Conservation (phyloP, 2,888 invertebrate genomes). For the Minunthozetes semirufus region DNA sequence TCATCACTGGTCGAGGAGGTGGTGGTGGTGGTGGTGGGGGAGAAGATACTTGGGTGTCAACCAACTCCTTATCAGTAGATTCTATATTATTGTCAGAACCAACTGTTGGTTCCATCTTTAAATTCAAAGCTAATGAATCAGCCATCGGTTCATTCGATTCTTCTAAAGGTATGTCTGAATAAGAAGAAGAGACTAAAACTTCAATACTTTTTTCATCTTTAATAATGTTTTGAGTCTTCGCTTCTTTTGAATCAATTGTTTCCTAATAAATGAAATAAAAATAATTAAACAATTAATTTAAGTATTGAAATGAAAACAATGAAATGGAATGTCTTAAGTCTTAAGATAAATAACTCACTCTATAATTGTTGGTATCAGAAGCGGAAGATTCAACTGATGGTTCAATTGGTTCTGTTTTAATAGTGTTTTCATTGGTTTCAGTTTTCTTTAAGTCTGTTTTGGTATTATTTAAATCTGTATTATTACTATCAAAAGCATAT, state of each 20-base stretch:
- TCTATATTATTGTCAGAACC: no score
- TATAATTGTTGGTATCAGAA: neutral
- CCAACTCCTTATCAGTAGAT: neutral
- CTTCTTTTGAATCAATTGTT: neutral
- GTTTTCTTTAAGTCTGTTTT: neutral
- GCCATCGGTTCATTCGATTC: neutral
- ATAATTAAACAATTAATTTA: neutral
- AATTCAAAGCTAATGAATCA: no score
- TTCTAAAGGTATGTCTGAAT: neutral
- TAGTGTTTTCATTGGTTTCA: neutral
- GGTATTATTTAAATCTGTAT: neutral
- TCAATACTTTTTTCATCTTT: neutral
- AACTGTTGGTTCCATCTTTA: no score
- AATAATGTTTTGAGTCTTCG: neutral
- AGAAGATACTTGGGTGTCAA: neutral
- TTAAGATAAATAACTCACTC: no score
- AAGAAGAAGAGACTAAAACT: neutral
- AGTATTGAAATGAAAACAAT: no score
- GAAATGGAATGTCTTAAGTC: no score
- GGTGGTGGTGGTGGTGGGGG: conserved; percentile 37
- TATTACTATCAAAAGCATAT: neutral
- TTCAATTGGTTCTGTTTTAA: neutral
- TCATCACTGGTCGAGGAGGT: conserved; percentile 34
- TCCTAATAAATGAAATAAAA: neutral
- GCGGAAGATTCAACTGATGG: neutral